phyloP scores from a whole-genome alignment of 2,888 invertebrate genomes.

The Coecobrya sp. region DNA sequence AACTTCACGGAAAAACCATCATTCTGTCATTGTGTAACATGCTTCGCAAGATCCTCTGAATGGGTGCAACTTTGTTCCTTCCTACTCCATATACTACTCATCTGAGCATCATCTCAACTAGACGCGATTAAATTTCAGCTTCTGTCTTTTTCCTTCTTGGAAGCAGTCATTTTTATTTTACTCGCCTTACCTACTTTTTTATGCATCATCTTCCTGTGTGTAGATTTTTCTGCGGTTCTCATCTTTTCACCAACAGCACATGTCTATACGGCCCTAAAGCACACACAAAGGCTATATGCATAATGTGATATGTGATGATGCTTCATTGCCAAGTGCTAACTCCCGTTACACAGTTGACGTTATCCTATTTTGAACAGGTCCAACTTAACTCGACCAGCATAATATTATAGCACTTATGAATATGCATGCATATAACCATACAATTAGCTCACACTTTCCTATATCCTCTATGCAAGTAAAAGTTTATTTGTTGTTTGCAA shows the following conservation, averaged over 20 bases:
- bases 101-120: not conserved
- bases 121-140: conserved; percentile 28
- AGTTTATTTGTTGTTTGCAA: conserved; percentile 44
- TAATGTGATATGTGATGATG: not conserved
- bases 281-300: not conserved
- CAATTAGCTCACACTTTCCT: not conserved
- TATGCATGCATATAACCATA: not conserved
- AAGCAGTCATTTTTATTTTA: conserved; percentile 26
- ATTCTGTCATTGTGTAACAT: conserved; percentile 53
- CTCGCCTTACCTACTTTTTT: conserved; percentile 38
- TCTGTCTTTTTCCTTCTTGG: conserved; percentile 1
- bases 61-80: conserved; percentile 35
- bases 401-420: not conserved
- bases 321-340: conserved; percentile 4
- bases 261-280: not conserved
- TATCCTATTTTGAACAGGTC: conserved; percentile 7
- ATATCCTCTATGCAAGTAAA: conserved; percentile 9
- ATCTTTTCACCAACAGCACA: not conserved
- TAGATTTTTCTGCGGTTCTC: conserved; percentile 7
- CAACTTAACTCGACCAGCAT: not conserved
- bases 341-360: conserved; percentile 26
- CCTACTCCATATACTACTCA: not conserved
- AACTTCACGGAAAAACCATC: conserved; percentile 73
- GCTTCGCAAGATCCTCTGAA: conserved; percentile 43
- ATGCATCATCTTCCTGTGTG: conserved; percentile 37